These are phyloP conservation scores for Eunapius fragilis DNA, from an alignment of 37 sponge, comb jelly and placozoan species.

Conservation along the genomic window DNA sequence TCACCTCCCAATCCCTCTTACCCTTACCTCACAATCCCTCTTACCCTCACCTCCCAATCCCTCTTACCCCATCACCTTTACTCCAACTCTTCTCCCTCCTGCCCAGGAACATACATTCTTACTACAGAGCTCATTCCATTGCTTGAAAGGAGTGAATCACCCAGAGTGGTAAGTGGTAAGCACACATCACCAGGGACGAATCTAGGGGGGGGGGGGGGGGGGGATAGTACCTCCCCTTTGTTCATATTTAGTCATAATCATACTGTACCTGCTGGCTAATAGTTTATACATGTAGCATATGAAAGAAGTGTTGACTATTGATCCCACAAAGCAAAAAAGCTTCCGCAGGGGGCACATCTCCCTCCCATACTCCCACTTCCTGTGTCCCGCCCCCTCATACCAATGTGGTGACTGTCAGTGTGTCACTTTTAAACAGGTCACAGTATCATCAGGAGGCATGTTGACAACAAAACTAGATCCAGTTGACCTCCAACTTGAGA, in stretches of 20 bases:
- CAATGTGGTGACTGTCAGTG: no score
- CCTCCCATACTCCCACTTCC: no score
- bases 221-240: no score
- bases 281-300: no score
- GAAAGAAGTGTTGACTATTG: no score
- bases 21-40: neutral
- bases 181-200: no score
- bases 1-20: neutral
- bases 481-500: slow-evolving; percentile 72
- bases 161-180: neutral
- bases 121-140: slow-evolving; percentile 77
- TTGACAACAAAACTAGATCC: slow-evolving; percentile 77
- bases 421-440: slow-evolving; percentile 25
- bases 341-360: no score
- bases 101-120: slow-evolving; percentile 1
- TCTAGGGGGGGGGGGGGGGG: no score
- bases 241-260: no score
- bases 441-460: slow-evolving; percentile 94
- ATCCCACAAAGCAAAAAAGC: no score
- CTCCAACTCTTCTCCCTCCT: slow-evolving; percentile 14
- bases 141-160: slow-evolving; percentile 44
- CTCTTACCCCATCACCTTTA: neutral
- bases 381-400: no score
- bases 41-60: neutral
- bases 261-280: no score